Evolutionary conservation across 2,888 invertebrate genomes (phyloP), one percentile per base, ranked within the genome.

Genomic region (Sialis fuliginosa): DNA sequence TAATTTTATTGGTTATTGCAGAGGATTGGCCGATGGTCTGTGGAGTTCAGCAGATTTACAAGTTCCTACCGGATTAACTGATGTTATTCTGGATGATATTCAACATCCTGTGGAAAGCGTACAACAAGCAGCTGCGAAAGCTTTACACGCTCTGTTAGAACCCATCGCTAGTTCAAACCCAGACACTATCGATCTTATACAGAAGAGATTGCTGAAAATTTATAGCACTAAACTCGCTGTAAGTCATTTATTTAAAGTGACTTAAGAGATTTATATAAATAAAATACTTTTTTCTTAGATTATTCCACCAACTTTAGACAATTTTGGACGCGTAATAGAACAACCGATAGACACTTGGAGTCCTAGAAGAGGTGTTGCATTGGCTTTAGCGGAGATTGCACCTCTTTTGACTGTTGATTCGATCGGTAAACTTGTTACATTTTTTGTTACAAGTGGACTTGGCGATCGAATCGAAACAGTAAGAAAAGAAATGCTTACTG

Each of bases 291-390:
- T 22, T 12, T 41, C 39, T 45, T 33, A 79, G 72, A 72, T 87
- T 72, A 83, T 88, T 57, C 88, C 90, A 9, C 83, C 90, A 0
- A 77, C 79, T 60, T 67, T 89, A 53, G 96, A 98, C 67, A 81
- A 86, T 61, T 91, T 97, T 67, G 95, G 95, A 9, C 79, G 97
- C 52, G 81, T 86, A 60, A 71, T 90, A 37, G 81, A 81, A 57
- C 81, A 81, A 54, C 81, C 89, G 1, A 73, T 87, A 47, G 97
- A 98, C 67, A 81, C 82, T 56, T 97, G 92, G 91, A 81, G 81
- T 52, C 84, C 87, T 6, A 73, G 98, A 49, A 76, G 86, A 55
- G 97, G 97, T 45, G 82, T 87, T 30, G 96, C 88, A 6, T 70
- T 88, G 51, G 85, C 87, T 6, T 70, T 96, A 50, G 74, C 73